These are phyloP conservation scores for Ptyas mucosa DNA, from an alignment of 2,113 vertebrate species.

Conservation along the genomic window DNA sequence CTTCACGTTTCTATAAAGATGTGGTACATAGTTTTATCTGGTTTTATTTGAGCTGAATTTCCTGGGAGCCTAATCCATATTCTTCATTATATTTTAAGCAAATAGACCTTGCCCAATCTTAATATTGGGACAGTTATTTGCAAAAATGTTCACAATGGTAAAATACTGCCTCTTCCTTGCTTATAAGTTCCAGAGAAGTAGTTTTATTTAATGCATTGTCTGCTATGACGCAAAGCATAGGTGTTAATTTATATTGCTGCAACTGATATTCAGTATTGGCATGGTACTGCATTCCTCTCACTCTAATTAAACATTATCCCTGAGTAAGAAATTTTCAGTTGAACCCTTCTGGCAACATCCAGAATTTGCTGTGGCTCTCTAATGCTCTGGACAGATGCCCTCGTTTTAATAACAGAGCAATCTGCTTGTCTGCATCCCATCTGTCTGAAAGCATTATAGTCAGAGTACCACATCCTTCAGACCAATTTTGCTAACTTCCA, in stretches of 20 bases:
- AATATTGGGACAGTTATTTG: slow-evolving; percentile 39
- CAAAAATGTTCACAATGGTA: background rate
- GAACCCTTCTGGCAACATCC: slow-evolving; percentile 12
- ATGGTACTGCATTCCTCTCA: slow-evolving; percentile 10
- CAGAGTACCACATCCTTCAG: background rate
- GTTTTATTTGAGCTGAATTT: background rate
- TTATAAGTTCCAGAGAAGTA: background rate
- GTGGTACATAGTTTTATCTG: background rate
- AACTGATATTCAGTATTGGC: slow-evolving; percentile 20
- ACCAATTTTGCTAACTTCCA: background rate
- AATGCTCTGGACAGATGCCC: slow-evolving; percentile 6
- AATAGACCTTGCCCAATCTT: background rate
- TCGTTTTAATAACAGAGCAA: slow-evolving; percentile 5
- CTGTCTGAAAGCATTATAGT: background rate
- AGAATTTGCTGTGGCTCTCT: background rate
- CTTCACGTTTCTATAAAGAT: background rate
- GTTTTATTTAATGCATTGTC: slow-evolving; percentile 20
- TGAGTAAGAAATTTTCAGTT: background rate
- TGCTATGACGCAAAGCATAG: background rate
- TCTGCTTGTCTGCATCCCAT: background rate
- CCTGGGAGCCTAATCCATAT: background rate
- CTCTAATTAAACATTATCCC: slow-evolving; percentile 16
- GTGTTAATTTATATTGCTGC: slow-evolving; percentile 7
- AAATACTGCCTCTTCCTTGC: background rate
- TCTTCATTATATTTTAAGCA: slow-evolving; percentile 17